Evolutionary conservation across 2,113 vertebrate genomes (phyloP), one percentile per base, ranked within the genome.

Genomic region (Pangasianodon hypophthalmus): DNA sequence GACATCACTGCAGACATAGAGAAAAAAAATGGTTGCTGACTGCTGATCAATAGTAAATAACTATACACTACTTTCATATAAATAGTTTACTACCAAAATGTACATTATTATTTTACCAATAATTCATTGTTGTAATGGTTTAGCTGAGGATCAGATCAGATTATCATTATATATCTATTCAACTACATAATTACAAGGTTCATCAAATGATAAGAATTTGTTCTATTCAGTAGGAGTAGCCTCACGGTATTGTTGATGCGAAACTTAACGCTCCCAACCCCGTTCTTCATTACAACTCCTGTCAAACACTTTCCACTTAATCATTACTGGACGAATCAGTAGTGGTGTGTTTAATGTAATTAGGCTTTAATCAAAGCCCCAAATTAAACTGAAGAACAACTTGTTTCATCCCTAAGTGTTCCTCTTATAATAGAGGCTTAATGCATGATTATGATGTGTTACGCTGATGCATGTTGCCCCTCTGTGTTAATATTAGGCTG

Each of bases 341-440:
- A 86, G 85, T 89, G 84, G 71, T 82, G 64, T 91, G 85, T 90
- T 91, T 87, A 92, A 90, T 92, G 82, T 71, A 91, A 90, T 92
- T 90, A 91, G 67, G 69, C 86, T 91, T 91, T 87, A 91, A 91
- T 90, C 56, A 91, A 92, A 91, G 81, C 19, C 54, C 87, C 79
- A 87, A 91, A 90, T 92, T 91, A 90, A 88, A 87, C 46, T 84
- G 21, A 85, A 85, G 46, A 85, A 91, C 64, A 87, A 83, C 85
- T 75, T 67, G 64, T 21, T 69, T 52, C 89, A 88, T 86, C 60
- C 7, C 29, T 62, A 85, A 90, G 37, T 86, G 79, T 89, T 89
- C 64, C 64, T 79, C 48, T 80, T 87, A 69, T 87, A 90, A 84
- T 75, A 85, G 50, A 64, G 58, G 69, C 69, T 46, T 92, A 86